phyloP scores from a whole-genome alignment of 2,113 vertebrate genomes.

The Cynoglossus semilaevis region DNA sequence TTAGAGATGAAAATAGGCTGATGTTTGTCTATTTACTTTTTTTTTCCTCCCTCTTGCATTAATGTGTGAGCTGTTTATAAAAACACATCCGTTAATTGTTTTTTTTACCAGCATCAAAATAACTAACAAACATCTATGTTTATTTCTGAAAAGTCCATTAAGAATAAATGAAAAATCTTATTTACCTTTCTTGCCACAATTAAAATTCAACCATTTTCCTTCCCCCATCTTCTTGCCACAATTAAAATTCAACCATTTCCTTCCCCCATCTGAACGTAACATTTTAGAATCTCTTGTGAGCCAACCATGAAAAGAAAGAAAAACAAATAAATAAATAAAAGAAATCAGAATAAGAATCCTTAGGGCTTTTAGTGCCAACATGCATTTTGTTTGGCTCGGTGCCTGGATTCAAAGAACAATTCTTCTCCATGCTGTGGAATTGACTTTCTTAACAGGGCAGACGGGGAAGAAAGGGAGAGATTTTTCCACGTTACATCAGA shows the following conservation, averaged over 20 bases:
- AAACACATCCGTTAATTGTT: too few relatives aligned
- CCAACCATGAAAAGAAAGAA: conserved; percentile 49
- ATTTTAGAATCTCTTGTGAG: conserved; percentile 46
- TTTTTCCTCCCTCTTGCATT: too few relatives aligned
- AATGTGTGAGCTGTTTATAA: too few relatives aligned
- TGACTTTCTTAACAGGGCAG: conserved; percentile 45
- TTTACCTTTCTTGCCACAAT: conserved; percentile 56
- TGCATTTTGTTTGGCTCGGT: conserved; percentile 51
- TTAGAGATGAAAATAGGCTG: too few relatives aligned
- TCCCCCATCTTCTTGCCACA: conserved; percentile 37
- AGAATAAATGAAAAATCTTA: neutral
- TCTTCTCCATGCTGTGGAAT: conserved; percentile 49
- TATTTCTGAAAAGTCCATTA: conserved; percentile 28
- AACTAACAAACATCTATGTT: too few relatives aligned
- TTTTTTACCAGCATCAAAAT: too few relatives aligned
- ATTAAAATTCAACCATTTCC: conserved; percentile 52
- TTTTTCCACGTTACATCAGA: conserved; percentile 46
- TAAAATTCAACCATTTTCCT: conserved; percentile 52
- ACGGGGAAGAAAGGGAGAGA: conserved; percentile 25
- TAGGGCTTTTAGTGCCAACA: conserved; percentile 49
- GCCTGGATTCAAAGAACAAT: conserved; percentile 58
- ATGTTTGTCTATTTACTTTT: too few relatives aligned
- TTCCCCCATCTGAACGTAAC: conserved; percentile 37
- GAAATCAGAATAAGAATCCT: conserved; percentile 34
- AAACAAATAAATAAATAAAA: conserved; percentile 46